Conservation (phyloP, 2,113 vertebrate species). For the Eretmodus cyanostictus region DNA sequence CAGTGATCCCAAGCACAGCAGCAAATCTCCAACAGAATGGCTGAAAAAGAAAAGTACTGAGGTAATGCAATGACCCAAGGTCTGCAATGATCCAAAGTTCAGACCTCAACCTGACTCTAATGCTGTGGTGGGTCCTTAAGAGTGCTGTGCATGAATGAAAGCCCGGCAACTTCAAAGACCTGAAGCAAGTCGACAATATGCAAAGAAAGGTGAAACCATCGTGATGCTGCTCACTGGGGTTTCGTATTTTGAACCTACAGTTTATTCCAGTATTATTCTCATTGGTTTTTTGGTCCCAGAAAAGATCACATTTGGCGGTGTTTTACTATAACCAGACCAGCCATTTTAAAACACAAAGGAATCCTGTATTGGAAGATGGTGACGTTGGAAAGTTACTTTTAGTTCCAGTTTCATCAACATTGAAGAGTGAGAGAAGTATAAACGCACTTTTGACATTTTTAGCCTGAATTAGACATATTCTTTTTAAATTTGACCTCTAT, state of each 20-base stretch:
- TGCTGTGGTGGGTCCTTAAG: background rate
- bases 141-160: background rate
- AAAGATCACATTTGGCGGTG: background rate
- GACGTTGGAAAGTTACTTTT: background rate
- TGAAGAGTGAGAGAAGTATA: background rate
- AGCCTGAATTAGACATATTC: background rate
- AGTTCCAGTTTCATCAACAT: background rate
- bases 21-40: background rate
- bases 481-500: background rate
- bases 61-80: background rate
- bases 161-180: background rate
- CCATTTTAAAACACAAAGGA: background rate
- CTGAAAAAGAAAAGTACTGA: background rate
- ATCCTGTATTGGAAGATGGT: background rate
- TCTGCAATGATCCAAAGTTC: background rate
- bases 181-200: background rate
- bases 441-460: background rate
- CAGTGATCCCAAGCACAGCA: background rate
- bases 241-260: background rate
- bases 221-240: background rate
- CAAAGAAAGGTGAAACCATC: background rate
- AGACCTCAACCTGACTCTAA: background rate
- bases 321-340: background rate
- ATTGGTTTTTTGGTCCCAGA: background rate
- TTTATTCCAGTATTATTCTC: background rate